Conservation (phyloP, 2,797 vertebrate species). For the Malacoctenus gilli region DNA sequence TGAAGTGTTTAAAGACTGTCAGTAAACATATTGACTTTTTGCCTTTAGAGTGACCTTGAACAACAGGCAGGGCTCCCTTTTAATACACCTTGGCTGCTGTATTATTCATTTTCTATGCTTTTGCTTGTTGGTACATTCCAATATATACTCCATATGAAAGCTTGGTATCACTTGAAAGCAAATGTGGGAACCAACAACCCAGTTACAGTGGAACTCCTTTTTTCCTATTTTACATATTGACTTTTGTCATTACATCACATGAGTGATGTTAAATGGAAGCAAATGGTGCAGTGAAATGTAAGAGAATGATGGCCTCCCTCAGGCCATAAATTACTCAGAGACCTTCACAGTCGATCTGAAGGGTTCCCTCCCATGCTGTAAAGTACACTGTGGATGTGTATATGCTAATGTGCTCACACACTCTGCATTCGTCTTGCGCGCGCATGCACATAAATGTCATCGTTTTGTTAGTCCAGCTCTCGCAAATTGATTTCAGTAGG, state of each 20-base stretch:
- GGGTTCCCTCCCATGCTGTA: constrained; percentile 12
- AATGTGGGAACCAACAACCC: constrained; percentile 25
- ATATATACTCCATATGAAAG: too few species aligned
- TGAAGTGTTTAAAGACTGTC: constrained; percentile 37
- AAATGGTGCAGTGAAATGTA: constrained; percentile 62
- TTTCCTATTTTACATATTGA: constrained; percentile 53
- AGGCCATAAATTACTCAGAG: constrained; percentile 59
- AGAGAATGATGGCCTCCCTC: constrained; percentile 50
- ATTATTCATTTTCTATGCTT: constrained; percentile 1
- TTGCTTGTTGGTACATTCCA: not conserved
- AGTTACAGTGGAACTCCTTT: constrained; percentile 9
- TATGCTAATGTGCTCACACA: constrained; percentile 29
- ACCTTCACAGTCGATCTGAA: constrained; percentile 55
- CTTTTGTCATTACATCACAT: constrained; percentile 65
- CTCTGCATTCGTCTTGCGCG: constrained; percentile 5
- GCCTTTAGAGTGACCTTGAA: constrained; percentile 30
- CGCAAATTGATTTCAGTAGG: constrained; percentile 65
- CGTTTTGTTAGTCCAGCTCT: constrained; percentile 41
- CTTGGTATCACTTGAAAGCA: not conserved
- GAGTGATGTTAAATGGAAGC: constrained; percentile 68
- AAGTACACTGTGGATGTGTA: constrained; percentile 24
- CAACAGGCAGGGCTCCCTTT: constrained; percentile 9
- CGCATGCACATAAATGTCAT: constrained; percentile 27
- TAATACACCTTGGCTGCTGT: constrained; percentile 1
- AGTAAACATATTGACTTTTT: constrained; percentile 11